Conservation (phyloP, 2,797 vertebrate genomes). For the Neosilurus mollespiculum region DNA sequence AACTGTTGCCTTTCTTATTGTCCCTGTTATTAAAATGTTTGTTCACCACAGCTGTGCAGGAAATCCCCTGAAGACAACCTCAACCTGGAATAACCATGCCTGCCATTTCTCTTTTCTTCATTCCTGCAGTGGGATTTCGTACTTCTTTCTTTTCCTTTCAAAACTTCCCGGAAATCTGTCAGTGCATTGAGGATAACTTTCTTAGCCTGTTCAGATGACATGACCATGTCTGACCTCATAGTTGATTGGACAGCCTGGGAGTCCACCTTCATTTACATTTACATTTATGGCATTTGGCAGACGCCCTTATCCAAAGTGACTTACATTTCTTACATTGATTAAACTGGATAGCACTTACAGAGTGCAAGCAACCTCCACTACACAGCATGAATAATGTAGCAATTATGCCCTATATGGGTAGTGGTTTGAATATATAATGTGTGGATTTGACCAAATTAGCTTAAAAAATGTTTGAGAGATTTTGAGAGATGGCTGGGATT, state of each 20-base stretch:
- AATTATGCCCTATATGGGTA: no score
- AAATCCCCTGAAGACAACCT: constrained; percentile 5
- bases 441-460: no score
- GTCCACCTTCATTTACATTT: no score
- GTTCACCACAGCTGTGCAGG: background rate
- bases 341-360: no score
- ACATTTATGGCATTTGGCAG: no score
- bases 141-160: background rate
- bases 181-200: background rate
- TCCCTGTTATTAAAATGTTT: background rate
- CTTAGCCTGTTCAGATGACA: background rate
- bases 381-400: no score
- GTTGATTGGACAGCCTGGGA: background rate
- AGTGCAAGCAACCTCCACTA: no score
- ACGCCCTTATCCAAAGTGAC: no score
- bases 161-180: background rate
- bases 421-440: no score
- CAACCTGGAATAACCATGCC: background rate
- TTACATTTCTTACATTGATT: no score
- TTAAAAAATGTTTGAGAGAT: no score
- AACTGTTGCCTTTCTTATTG: background rate
- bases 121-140: background rate
- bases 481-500: no score
- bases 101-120: background rate
- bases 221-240: background rate